Evolutionary conservation across 2,113 vertebrate species (phyloP).

Genomic region (Bucco capensis): DNA sequence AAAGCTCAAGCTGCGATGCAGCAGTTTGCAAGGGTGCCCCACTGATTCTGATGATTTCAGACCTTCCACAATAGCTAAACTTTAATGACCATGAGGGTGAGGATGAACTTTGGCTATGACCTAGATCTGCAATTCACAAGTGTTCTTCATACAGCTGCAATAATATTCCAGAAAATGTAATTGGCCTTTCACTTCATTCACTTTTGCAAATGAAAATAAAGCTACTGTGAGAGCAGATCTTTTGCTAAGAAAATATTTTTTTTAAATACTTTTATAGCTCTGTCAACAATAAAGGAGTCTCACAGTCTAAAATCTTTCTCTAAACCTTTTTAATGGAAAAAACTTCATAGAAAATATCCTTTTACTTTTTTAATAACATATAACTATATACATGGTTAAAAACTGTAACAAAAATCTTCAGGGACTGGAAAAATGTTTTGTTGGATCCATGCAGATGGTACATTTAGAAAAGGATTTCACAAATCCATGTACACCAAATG

Average conservation of each 20-base stretch:
- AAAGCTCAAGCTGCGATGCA: constrained; percentile 29
- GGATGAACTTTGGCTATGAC: constrained; percentile 44
- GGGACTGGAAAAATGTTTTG: constrained; percentile 53
- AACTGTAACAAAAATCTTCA: constrained; percentile 71
- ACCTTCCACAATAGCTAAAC: constrained; percentile 9
- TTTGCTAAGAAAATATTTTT: constrained; percentile 46
- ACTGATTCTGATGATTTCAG: constrained; percentile 22
- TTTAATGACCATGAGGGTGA: constrained; percentile 24
- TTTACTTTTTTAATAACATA: constrained; percentile 82
- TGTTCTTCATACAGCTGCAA: constrained; percentile 60
- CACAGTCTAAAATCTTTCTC: constrained; percentile 58
- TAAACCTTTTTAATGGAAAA: constrained; percentile 77
- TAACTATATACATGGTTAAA: constrained; percentile 83
- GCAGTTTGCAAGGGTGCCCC: not conserved
- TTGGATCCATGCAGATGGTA: constrained; percentile 39
- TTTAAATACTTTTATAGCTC: constrained; percentile 31
- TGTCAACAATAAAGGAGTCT: constrained; percentile 55
- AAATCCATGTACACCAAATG: constrained; percentile 36
- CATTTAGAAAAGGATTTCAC: constrained; percentile 38
- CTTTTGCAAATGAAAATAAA: constrained; percentile 64
- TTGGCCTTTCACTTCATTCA: constrained; percentile 46
- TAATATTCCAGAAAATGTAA: constrained; percentile 39
- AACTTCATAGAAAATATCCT: constrained; percentile 73
- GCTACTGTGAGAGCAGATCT: constrained; percentile 51
- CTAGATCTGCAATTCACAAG: constrained; percentile 34